Percentiles rank a stretch among this genome's conserved stretches.
Conservation (phyloP, 2,113 vertebrate species). For the Microcebus murinus region DNA sequence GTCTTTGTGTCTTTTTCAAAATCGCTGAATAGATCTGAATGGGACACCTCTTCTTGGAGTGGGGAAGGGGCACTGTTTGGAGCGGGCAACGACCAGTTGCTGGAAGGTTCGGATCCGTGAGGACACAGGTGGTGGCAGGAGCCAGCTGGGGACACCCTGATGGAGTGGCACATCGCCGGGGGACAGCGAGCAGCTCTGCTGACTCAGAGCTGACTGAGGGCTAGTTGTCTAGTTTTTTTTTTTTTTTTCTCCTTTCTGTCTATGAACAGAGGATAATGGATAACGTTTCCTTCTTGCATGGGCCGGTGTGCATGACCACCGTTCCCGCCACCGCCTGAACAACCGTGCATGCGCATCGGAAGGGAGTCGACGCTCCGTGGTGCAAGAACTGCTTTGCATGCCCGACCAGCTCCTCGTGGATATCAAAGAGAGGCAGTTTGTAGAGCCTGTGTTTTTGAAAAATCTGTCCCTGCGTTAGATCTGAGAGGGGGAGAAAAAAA, state of each 20-base stretch:
- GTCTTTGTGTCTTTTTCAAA: neutral
- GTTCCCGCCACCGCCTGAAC: neutral
- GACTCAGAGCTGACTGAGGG: neutral
- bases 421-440: constrained; percentile 67
- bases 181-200: neutral
- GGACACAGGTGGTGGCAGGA: neutral
- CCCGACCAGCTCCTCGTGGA: constrained; percentile 20
- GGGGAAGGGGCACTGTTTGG: neutral
- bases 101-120: neutral
- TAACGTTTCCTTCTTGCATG: neutral
- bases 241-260: too few relatives aligned
- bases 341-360: neutral
- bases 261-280: neutral
- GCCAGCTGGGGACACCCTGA: neutral
- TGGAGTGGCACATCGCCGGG: neutral
- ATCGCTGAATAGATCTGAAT: neutral
- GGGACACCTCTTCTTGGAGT: neutral
- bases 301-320: neutral
- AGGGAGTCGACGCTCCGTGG: too few relatives aligned
- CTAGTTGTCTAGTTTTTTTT: neutral
- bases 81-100: neutral
- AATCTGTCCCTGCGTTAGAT: constrained; percentile 67
- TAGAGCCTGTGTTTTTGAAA: constrained; percentile 76
- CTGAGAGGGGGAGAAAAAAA: constrained; percentile 21
- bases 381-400: neutral